Percentiles rank a stretch among this genome's conserved stretches.
These are phyloP conservation scores for Chloropsis hardwickii DNA, from an alignment of 2,113 vertebrate species.

Conservation along the genomic window DNA sequence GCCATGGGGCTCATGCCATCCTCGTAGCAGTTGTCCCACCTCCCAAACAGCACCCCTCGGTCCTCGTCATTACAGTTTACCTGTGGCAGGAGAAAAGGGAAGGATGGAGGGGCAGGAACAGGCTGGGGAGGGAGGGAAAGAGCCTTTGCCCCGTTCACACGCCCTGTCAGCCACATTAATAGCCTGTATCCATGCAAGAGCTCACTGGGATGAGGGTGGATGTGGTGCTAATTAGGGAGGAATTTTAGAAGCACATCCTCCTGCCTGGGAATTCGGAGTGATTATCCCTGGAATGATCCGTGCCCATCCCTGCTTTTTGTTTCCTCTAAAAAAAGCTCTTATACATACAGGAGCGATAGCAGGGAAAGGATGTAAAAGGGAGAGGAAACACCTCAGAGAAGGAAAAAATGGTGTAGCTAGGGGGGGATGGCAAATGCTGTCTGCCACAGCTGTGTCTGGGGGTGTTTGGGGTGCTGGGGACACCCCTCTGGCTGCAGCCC, in stretches of 20 bases:
- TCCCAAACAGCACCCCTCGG: constrained; percentile 82
- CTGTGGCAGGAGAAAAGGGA: constrained; percentile 50
- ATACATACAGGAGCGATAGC: rapidly evolving
- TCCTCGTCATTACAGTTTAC: constrained; percentile 90
- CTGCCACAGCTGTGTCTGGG: neutral
- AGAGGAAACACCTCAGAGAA: neutral
- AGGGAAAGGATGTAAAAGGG: neutral
- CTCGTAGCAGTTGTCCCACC: constrained; percentile 77
- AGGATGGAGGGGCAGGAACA: neutral
- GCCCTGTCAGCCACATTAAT: rapidly evolving
- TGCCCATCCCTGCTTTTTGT: neutral
- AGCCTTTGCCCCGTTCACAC: neutral
- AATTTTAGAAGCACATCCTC: neutral
- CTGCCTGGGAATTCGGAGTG: neutral
- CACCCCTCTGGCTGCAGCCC: rapidly evolving
- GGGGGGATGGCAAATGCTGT: neutral
- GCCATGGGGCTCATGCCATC: constrained; percentile 85
- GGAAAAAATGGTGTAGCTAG: neutral
- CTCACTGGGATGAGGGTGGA: neutral
- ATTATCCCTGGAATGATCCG: neutral
- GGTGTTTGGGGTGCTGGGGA: neutral
- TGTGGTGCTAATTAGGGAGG: neutral
- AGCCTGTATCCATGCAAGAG: neutral
- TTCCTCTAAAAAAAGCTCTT: neutral
- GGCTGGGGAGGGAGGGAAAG: no score